Percentiles rank a stretch among this genome's conserved stretches.
Conservation (phyloP, 1,140 invertebrate species). For the Bombyx mandarina region DNA sequence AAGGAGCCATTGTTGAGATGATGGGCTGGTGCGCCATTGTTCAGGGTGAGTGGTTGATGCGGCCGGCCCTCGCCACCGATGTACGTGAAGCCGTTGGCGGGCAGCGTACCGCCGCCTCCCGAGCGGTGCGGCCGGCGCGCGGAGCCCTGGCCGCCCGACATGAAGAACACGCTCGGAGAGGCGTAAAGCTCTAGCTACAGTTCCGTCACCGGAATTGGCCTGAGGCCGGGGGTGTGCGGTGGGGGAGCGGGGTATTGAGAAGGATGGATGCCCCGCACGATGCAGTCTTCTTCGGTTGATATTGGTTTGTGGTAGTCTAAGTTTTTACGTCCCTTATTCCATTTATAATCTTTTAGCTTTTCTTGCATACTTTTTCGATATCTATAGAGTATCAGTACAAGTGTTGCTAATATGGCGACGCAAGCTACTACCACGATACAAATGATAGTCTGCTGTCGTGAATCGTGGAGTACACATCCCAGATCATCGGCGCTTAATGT, state of each 20-base stretch:
- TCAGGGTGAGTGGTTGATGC: slow-evolving; percentile 61
- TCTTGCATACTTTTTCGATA: slow-evolving; percentile 84
- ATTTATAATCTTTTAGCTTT: slow-evolving; percentile 85
- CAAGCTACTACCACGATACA: slow-evolving; percentile 79
- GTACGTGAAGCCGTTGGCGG: slow-evolving; percentile 82
- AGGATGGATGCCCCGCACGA: slow-evolving; percentile 73
- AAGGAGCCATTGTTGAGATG: slow-evolving; percentile 67
- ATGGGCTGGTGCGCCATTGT: slow-evolving; percentile 65
- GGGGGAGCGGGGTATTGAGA: slow-evolving; percentile 73
- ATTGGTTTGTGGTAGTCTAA: slow-evolving; percentile 91
- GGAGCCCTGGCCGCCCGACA: slow-evolving; percentile 72
- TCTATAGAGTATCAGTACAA: slow-evolving; percentile 82
- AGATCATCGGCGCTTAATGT: slow-evolving; percentile 81
- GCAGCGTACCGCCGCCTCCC: slow-evolving; percentile 76
- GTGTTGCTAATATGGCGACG: slow-evolving; percentile 76
- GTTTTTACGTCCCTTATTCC: slow-evolving; percentile 86
- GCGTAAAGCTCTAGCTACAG: slow-evolving; percentile 93
- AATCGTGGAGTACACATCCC: slow-evolving; percentile 83
- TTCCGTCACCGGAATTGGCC: slow-evolving; percentile 90
- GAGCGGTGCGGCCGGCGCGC: slow-evolving; percentile 69
- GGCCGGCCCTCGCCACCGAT: slow-evolving; percentile 74
- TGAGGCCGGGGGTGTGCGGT: slow-evolving; percentile 72
- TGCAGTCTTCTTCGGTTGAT: slow-evolving; percentile 87
- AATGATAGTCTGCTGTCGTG: slow-evolving; percentile 83
- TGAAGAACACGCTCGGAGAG: slow-evolving; percentile 80